Percentiles rank a stretch among this genome's conserved stretches.
Evolutionary conservation across 2,113 vertebrate genomes (phyloP).

Genomic region (Atractosteus spatula): DNA sequence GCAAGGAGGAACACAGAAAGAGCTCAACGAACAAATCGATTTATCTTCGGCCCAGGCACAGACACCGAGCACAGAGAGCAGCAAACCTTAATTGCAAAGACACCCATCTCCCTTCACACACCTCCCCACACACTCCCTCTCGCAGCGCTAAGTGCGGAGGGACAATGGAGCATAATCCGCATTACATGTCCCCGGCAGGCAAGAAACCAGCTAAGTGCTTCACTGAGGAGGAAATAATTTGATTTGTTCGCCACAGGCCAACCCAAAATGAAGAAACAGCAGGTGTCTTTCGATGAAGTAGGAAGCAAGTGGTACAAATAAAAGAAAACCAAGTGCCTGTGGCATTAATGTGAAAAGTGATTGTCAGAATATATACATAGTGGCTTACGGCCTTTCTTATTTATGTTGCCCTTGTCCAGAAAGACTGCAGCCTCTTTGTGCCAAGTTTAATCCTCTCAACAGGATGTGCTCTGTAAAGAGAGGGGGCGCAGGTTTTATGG

Average conservation of each 20-base stretch:
- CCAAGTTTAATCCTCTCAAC: background rate
- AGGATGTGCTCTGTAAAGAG: background rate
- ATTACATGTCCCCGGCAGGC: background rate
- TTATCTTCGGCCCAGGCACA: background rate
- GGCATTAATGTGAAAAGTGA: background rate
- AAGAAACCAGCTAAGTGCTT: background rate
- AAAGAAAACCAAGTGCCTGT: background rate
- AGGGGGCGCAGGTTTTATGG: background rate
- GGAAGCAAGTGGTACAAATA: background rate
- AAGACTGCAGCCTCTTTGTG: background rate
- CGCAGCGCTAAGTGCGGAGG: background rate
- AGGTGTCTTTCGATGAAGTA: background rate
- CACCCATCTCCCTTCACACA: background rate
- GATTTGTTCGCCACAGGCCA: background rate
- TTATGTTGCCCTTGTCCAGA: background rate
- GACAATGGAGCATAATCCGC: background rate
- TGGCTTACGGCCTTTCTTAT: background rate
- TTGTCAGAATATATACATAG: background rate
- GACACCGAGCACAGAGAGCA: background rate
- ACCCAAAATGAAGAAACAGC: background rate
- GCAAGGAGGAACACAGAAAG: too few relatives aligned
- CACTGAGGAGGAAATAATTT: conserved; percentile 15
- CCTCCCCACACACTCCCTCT: background rate
- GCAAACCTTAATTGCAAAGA: background rate
- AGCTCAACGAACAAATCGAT: too few relatives aligned